phyloP scores from a whole-genome alignment of 2,888 invertebrate genomes.

The Lysandra coridon region DNA sequence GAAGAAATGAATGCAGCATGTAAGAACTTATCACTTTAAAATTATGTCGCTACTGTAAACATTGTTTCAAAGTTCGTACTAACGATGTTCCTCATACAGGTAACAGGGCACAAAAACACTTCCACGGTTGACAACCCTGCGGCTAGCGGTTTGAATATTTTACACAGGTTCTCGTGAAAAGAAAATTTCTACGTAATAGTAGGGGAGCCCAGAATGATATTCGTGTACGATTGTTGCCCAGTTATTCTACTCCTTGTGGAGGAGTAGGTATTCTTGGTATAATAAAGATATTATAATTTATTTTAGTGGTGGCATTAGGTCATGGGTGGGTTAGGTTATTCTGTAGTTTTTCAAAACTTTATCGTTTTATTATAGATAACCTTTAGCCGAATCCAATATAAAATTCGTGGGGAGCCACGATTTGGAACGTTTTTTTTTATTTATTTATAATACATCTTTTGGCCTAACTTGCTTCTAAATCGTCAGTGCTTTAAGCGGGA shows the following conservation, averaged over 20 bases:
- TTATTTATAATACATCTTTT: too few relatives aligned
- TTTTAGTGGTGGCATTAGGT: too few relatives aligned
- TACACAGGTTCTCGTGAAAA: slow-evolving; percentile 14
- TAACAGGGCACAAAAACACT: not conserved
- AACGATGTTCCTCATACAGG: not conserved
- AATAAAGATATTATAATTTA: too few relatives aligned
- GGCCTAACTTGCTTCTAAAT: too few relatives aligned
- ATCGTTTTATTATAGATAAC: too few relatives aligned
- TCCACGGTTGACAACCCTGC: slow-evolving; percentile 18
- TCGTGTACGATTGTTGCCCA: not conserved
- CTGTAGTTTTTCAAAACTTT: too few relatives aligned
- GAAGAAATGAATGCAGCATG: not conserved
- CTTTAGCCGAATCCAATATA: too few relatives aligned
- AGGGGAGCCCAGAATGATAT: not conserved
- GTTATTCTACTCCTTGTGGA: not conserved
- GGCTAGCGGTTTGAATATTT: slow-evolving; percentile 17
- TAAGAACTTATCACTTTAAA: slow-evolving; percentile 1
- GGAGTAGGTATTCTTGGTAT: not conserved
- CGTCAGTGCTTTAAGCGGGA: too few relatives aligned
- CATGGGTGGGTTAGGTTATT: too few relatives aligned
- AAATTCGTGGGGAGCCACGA: too few relatives aligned
- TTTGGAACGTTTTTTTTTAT: too few relatives aligned
- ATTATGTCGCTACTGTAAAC: slow-evolving; percentile 35
- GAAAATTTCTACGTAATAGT: not conserved
- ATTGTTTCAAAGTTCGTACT: slow-evolving; percentile 32